Conservation (phyloP, 2,797 vertebrate species). For the Notamacropus eugenii region DNA sequence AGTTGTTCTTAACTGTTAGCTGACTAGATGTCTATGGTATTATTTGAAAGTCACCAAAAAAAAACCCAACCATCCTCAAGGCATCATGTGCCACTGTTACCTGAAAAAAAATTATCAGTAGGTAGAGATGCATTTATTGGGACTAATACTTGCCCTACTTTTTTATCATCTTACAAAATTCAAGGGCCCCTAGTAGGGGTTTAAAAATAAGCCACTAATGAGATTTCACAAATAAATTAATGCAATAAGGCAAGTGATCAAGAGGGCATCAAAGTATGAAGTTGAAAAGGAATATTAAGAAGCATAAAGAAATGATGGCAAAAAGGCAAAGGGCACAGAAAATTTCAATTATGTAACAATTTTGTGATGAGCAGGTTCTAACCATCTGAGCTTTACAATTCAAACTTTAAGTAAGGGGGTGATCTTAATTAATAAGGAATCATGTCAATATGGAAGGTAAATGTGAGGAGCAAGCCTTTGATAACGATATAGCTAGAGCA, state of each 20-base stretch:
- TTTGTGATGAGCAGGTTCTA: neutral
- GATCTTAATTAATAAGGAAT: neutral
- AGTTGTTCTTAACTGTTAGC: neutral
- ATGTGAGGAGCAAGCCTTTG: neutral
- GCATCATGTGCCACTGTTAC: neutral
- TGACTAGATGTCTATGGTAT: neutral
- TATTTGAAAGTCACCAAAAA: neutral
- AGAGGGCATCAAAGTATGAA: neutral
- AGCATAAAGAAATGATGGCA: neutral
- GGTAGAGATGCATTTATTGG: neutral
- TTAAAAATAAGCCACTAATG: neutral
- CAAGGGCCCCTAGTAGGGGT: neutral
- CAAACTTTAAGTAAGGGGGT: neutral
- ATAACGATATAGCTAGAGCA: neutral
- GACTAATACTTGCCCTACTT: neutral
- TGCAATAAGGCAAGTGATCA: neutral
- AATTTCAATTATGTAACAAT: neutral
- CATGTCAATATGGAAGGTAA: neutral
- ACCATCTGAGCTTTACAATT: neutral
- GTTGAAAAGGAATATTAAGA: neutral
- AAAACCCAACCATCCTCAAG: neutral
- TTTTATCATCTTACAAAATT: neutral
- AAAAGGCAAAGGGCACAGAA: neutral
- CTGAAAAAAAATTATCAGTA: neutral
- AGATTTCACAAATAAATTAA: neutral